Evolutionary conservation across 1,140 invertebrate species (phyloP).

Genomic region (Phocides pigmalion): DNA sequence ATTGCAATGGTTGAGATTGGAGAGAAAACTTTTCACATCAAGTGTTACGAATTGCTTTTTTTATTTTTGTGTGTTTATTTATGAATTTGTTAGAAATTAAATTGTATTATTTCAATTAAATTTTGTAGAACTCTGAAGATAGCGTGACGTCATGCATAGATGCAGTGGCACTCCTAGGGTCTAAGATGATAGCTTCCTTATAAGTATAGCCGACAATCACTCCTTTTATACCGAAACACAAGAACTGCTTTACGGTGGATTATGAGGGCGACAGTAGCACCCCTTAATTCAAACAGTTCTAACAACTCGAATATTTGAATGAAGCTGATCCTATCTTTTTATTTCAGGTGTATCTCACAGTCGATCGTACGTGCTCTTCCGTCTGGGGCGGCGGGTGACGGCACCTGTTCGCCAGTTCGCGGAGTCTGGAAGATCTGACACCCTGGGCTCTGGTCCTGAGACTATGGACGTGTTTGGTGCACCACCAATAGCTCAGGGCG

Average conservation of each 20-base stretch:
- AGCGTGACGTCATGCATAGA: no score
- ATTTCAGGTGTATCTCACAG: conserved; percentile 93
- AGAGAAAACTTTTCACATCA: conserved; percentile 6
- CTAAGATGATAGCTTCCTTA: no score
- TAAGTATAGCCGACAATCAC: no score
- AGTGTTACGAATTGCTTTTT: not conserved
- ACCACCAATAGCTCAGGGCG: conserved; percentile 89
- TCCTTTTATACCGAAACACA: no score
- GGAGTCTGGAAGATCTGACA: conserved; percentile 84
- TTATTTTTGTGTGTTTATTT: not conserved
- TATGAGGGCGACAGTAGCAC: no score
- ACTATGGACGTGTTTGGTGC: conserved; percentile 93
- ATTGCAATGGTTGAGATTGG: conserved; percentile 18
- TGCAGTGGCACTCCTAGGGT: no score
- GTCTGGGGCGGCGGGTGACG: conserved; percentile 89
- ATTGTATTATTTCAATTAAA: no score
- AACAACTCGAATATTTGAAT: no score
- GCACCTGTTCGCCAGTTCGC: conserved; percentile 91
- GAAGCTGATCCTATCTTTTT: no score
- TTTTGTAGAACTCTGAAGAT: no score
- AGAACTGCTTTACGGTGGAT: no score
- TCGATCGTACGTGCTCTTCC: conserved; percentile 91
- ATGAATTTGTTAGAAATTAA: not conserved
- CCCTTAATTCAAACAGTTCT: no score
- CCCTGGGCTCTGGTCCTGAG: conserved; percentile 74